Percentiles rank a stretch among this genome's conserved stretches.
These are phyloP conservation scores for zebrafish (Danio rerio) DNA, from an alignment of 2,113 vertebrate species.

Conservation along the genomic window GRCz12tu NC_133179.1:63316001-63316500, in stretches of 20 bases:
- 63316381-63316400: not conserved
- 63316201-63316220: not conserved
- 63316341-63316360: not conserved
- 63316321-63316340: not conserved
- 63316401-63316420: not conserved
- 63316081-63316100: slow-evolving; percentile 29
- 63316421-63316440: not conserved
- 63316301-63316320: not conserved
- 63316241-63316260: not conserved
- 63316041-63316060: slow-evolving; percentile 16
- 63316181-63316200: not conserved
- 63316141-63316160: slow-evolving; percentile 25
- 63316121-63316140: not conserved
- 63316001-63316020: too few species aligned
- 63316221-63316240: not conserved
- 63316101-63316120: not conserved
- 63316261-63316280: too few species aligned
- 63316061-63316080: not conserved
- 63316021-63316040: too few species aligned
- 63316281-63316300: too few species aligned
- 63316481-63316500: not conserved
- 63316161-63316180: not conserved
- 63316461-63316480: too few species aligned
- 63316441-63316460: too few species aligned
- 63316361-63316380: not conserved